A percentile compares a stretch with the other conserved stretches of the same genome.
phyloP scores from a whole-genome alignment of 2,113 vertebrate genomes.

The Phylloscopus trochiloides region DNA sequence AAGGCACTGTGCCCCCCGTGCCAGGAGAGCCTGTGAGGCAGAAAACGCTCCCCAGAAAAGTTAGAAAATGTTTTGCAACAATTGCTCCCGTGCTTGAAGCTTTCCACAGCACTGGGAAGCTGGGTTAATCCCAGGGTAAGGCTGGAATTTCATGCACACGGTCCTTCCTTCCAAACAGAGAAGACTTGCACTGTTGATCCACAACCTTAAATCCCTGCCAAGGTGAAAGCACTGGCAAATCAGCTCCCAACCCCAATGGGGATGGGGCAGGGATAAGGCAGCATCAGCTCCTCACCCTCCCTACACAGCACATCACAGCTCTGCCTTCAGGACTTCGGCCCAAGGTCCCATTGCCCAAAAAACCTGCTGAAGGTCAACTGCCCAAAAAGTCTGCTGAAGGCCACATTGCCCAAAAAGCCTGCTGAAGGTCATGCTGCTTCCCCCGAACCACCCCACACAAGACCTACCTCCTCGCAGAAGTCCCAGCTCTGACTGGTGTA shows the following conservation, averaged over 20 bases:
- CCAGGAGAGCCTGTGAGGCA: neutral
- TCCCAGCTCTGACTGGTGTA: slow-evolving; percentile 75
- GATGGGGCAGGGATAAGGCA: neutral
- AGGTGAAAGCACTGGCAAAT: neutral
- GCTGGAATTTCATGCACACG: neutral
- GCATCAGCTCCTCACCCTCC: accelerated
- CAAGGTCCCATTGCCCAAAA: neutral
- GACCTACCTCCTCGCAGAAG: slow-evolving; percentile 87
- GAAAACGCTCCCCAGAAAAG: neutral
- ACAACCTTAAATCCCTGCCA: neutral
- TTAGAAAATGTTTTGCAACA: neutral
- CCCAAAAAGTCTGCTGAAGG: neutral
- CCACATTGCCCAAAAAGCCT: neutral
- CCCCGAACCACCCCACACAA: neutral
- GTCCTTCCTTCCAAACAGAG: neutral
- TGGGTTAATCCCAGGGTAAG: neutral
- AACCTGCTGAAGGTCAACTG: neutral
- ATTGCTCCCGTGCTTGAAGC: neutral
- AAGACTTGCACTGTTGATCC: neutral
- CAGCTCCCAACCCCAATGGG: neutral
- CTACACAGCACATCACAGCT: neutral
- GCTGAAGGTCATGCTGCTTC: accelerated
- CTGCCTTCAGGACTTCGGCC: neutral
- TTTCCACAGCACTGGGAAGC: neutral
- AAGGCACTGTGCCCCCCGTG: accelerated